A percentile compares a stretch with the other conserved stretches of the same genome.
phyloP scores from a whole-genome alignment of 2,797 vertebrate species.

The Pangasius macronema region DNA sequence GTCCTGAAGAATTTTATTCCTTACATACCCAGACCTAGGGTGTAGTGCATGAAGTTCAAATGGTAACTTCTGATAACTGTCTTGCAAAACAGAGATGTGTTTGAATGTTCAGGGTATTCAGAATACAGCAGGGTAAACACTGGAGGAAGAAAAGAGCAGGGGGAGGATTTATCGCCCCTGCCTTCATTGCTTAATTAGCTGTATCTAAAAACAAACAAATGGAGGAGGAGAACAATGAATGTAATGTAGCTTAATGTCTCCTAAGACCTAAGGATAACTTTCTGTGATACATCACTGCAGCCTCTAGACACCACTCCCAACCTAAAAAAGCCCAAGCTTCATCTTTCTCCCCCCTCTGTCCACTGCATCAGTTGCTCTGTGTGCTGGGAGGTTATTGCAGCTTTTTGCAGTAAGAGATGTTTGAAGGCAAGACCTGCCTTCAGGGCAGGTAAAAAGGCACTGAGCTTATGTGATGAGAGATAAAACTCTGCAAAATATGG shows the following conservation, averaged over 20 bases:
- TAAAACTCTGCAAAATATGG: constrained; percentile 19
- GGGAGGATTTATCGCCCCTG: constrained; percentile 49
- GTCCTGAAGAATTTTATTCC: background rate
- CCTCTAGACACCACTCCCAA: constrained; percentile 41
- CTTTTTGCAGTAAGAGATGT: constrained; percentile 35
- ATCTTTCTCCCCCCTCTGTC: constrained; percentile 28
- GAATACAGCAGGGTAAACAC: constrained; percentile 15
- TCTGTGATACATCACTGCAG: constrained; percentile 53
- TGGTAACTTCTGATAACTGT: background rate
- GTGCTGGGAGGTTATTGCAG: constrained; percentile 41
- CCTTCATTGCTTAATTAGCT: constrained; percentile 52
- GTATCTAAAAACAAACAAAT: constrained; percentile 59
- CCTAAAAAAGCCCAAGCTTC: constrained; percentile 31
- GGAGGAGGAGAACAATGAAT: constrained; percentile 54
- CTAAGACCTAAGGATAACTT: constrained; percentile 53
- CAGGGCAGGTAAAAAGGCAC: constrained; percentile 29
- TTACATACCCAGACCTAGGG: background rate
- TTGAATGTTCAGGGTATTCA: background rate
- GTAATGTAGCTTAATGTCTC: constrained; percentile 56
- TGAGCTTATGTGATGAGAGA: constrained; percentile 27
- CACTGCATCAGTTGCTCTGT: constrained; percentile 37
- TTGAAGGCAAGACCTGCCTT: constrained; percentile 42
- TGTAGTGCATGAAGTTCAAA: background rate
- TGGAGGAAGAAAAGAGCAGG: background rate
- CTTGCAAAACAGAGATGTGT: background rate